These are phyloP conservation scores for Smittia aterrima DNA, from an alignment of 2,888 invertebrate genomes.

Conservation along the genomic window DNA sequence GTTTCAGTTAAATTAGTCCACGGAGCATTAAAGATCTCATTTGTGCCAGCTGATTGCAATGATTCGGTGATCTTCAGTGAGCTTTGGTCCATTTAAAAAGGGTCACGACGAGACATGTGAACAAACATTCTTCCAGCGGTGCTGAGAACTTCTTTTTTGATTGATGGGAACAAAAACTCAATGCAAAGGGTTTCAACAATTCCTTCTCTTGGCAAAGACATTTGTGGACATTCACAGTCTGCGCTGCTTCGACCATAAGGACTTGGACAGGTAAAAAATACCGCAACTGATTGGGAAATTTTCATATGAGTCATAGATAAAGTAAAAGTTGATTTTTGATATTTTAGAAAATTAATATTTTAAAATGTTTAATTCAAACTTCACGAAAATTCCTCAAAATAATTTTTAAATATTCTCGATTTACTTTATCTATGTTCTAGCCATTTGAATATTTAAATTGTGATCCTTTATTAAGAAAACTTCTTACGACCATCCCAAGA, in stretches of 20 bases:
- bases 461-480: not conserved
- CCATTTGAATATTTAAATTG: not conserved
- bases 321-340: not conserved
- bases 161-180: not conserved
- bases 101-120: conserved; percentile 9
- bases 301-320: not conserved
- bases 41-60: not conserved
- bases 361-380: not conserved
- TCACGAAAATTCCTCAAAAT: not conserved
- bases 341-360: not conserved
- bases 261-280: not conserved
- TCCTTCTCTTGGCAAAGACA: not conserved
- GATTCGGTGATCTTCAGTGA: not conserved
- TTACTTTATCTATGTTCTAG: not conserved
- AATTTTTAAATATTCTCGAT: not conserved
- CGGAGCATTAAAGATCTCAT: not conserved
- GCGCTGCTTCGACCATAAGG: not conserved
- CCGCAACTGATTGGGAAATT: not conserved
- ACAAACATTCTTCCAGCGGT: not conserved
- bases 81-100: conserved; percentile 13
- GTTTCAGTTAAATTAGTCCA: conserved; percentile 19
- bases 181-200: too few relatives aligned
- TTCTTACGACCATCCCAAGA: not conserved
- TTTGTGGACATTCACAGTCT: not conserved
- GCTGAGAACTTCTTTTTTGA: conserved; percentile 4